Conservation (phyloP, 2,113 vertebrate species). For the Pica pica region DNA sequence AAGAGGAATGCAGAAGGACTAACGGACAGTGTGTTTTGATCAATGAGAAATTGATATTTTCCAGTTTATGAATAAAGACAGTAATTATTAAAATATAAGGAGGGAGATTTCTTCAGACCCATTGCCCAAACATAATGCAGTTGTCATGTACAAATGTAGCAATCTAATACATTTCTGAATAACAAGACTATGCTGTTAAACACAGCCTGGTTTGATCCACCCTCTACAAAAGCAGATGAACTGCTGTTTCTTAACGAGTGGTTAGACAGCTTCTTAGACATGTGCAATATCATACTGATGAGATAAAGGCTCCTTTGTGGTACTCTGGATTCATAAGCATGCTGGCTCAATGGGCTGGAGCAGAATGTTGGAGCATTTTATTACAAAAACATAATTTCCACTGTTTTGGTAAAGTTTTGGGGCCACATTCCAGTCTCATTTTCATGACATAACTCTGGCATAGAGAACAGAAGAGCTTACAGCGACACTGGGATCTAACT, state of each 20-base stretch:
- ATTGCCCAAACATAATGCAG: not conserved
- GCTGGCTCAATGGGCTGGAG: not conserved
- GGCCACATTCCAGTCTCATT: not conserved
- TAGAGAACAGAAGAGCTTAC: not conserved
- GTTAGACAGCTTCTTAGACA: not conserved
- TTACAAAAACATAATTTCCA: not conserved
- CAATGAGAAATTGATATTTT: not conserved
- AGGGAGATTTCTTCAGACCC: not conserved
- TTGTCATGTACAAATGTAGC: not conserved
- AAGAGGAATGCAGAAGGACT: not conserved
- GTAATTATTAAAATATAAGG: not conserved
- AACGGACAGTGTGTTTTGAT: not conserved
- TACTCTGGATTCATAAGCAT: not conserved
- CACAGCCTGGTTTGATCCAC: not conserved
- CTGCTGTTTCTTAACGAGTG: not conserved
- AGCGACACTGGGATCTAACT: not conserved
- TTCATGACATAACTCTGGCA: not conserved
- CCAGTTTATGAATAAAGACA: not conserved
- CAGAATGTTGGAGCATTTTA: not conserved
- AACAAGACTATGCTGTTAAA: not conserved
- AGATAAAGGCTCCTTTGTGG: constrained; percentile 36
- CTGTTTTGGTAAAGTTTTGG: not conserved
- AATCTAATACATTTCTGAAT: not conserved
- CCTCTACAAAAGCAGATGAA: not conserved
- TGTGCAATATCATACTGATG: not conserved